Conservation (phyloP, 2,113 vertebrate species). For the Trematomus loennbergii region DNA sequence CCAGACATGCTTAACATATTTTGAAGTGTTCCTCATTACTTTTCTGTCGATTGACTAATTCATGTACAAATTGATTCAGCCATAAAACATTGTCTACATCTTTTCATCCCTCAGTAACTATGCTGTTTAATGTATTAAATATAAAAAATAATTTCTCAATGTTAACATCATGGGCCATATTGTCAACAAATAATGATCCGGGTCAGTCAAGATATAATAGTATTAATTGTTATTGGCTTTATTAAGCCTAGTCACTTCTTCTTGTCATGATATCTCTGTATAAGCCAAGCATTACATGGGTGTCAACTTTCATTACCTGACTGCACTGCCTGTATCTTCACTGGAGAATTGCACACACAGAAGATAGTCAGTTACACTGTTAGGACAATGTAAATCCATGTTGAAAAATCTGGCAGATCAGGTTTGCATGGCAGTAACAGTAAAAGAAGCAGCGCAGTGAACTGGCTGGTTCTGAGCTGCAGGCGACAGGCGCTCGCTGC, state of each 20-base stretch:
- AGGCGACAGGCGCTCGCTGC: background rate
- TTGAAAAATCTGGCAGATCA: constrained; percentile 7
- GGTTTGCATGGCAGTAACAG: background rate
- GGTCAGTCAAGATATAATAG: background rate
- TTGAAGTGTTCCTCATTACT: background rate
- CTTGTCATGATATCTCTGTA: background rate
- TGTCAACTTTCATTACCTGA: background rate
- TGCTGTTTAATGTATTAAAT: background rate
- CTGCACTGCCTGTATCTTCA: background rate
- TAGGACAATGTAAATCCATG: background rate
- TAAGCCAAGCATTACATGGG: background rate
- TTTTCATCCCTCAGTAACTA: background rate
- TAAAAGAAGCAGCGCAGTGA: constrained; percentile 5
- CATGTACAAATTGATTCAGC: background rate
- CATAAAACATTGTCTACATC: background rate
- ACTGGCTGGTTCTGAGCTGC: background rate
- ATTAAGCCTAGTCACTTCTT: background rate
- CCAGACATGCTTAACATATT: no score
- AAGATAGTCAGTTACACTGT: background rate
- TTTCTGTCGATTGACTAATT: background rate
- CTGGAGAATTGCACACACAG: background rate
- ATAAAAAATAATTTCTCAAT: background rate
- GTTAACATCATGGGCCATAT: background rate
- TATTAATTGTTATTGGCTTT: background rate
- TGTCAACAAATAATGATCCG: background rate